Base-by-base conservation (phyloP, 2,888 invertebrate species). In the Drosophila infuscata region DNA sequence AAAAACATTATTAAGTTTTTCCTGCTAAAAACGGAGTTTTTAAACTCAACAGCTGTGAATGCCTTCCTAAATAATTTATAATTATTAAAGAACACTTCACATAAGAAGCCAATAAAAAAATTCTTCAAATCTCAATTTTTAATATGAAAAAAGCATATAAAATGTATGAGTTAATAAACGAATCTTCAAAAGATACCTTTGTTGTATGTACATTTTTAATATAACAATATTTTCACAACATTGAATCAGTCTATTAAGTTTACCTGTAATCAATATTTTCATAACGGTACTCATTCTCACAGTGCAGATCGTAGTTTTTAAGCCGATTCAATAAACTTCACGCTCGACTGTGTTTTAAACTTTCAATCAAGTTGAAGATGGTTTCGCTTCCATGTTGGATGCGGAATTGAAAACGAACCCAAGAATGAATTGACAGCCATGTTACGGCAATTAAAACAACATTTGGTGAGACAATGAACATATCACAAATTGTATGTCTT, bases 401-500 rank as follows among this genome's bases (percentile, higher is more conserved):
- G 54, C 38, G 36, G 43, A 41, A 30, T 30, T 17, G 25, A 53
- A 48, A 49, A 17, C 46, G 17, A 61, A n/a, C 30, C 46, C 41
- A 43, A 32, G 46, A 69, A 73, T 57, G 48, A 77, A 76, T 71
- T 71, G 67, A 71, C 61, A 65, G 64, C 59, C 74, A 68, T 79
- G 79, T 84, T 65, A 79, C 35, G 82, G 79, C 77, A 87, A 87
- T 87, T 87, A 80, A 80, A 81, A 66, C 38, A 61, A 70, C 82
- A 85, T 86, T 83, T 84, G 48, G 49, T 56, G 43, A 64, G 12
- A 67, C 51, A 79, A 80, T 80, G 79, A 79, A 80, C 71, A 79
- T 52, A 80, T 80, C 74, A 80, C 49, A 66, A 63, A 76, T 69
- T 25, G 15, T 15, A 2, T 25, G 7, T 8, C 15, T 4, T 25